Evolutionary conservation across 2,113 vertebrate species (phyloP).

Genomic region (Phrynosoma blainvillii): DNA sequence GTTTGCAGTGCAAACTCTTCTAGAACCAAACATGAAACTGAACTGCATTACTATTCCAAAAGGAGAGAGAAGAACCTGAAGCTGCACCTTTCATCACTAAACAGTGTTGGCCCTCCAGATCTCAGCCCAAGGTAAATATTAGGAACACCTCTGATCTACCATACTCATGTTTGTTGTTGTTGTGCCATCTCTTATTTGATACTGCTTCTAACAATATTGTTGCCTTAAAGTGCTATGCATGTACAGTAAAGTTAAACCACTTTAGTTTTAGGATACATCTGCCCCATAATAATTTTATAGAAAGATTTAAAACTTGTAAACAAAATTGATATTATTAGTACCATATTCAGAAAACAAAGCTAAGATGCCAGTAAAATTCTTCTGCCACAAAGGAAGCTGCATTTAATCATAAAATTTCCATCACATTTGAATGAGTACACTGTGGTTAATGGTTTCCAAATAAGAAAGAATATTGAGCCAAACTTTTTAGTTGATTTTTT

Average conservation of each 20-base stretch:
- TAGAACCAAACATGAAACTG: conserved; percentile 72
- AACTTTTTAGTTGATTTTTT: not conserved
- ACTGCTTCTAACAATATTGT: not conserved
- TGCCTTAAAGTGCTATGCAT: not conserved
- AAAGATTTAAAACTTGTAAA: not conserved
- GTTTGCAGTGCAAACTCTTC: conserved; percentile 73
- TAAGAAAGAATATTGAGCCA: not conserved
- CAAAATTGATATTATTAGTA: not conserved
- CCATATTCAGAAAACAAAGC: not conserved
- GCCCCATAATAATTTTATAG: not conserved
- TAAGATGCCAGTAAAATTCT: not conserved
- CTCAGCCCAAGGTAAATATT: conserved; percentile 81
- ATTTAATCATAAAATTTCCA: not conserved
- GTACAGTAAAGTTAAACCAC: not conserved
- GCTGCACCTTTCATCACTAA: conserved; percentile 74
- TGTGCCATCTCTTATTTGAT: not conserved
- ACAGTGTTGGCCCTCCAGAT: conserved; percentile 72
- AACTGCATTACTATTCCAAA: conserved; percentile 70
- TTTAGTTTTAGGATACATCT: not conserved
- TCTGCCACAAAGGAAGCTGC: not conserved
- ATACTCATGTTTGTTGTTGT: not conserved
- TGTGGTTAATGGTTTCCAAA: not conserved
- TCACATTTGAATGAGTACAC: not conserved
- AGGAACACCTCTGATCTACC: not conserved
- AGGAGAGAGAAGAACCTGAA: conserved; percentile 79